phyloP scores from a whole-genome alignment of 2,113 vertebrate species.

The Piprites chloris region DNA sequence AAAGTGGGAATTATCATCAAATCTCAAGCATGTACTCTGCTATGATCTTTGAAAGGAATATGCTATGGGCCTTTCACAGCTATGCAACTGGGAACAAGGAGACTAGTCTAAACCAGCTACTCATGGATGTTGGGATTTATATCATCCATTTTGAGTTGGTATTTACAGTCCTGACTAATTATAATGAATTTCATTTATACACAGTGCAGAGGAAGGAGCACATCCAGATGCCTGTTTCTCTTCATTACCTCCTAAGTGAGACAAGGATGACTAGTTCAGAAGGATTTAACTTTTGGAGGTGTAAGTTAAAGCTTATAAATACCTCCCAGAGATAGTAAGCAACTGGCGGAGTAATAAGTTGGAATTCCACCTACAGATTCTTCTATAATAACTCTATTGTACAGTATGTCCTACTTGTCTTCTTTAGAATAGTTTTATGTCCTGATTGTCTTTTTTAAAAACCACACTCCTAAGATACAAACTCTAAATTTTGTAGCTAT shows the following conservation, averaged over 20 bases:
- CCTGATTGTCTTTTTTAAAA: neutral
- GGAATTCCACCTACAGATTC: conserved; percentile 22
- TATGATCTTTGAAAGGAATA: neutral
- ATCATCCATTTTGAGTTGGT: neutral
- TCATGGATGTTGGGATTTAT: neutral
- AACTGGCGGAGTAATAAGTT: neutral
- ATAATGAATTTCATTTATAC: conserved; percentile 11
- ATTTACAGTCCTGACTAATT: conserved; percentile 19
- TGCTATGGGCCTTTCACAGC: neutral
- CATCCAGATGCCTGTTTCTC: conserved; percentile 16
- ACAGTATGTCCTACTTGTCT: neutral
- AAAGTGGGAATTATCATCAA: neutral
- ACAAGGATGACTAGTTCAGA: conserved; percentile 26
- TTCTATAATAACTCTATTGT: conserved; percentile 8
- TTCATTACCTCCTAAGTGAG: conserved; percentile 10
- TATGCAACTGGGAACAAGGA: neutral
- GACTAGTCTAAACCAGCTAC: neutral
- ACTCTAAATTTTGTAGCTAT: neutral
- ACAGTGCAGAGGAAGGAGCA: neutral
- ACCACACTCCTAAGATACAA: neutral
- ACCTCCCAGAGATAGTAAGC: neutral
- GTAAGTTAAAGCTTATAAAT: conserved; percentile 17
- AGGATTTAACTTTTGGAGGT: conserved; percentile 35
- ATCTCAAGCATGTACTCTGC: neutral
- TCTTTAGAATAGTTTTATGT: neutral